phyloP scores from a whole-genome alignment of 1,140 invertebrate genomes.

The Drosophila ironensis region DNA sequence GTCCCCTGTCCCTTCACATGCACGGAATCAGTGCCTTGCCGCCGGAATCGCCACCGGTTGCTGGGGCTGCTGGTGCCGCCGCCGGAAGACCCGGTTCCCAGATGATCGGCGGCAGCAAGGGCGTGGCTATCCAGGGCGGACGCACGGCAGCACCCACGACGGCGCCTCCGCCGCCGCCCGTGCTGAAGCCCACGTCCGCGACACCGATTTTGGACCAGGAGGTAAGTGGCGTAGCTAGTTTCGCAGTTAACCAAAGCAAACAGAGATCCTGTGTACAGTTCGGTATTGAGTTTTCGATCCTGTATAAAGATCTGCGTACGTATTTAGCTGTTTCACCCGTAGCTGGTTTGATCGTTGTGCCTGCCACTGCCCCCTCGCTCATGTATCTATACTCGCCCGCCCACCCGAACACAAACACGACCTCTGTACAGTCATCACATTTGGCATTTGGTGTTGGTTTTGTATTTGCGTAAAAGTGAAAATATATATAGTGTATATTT shows the following conservation, averaged over 20 bases:
- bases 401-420: constrained; percentile 1
- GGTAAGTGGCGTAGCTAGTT: constrained; percentile 81
- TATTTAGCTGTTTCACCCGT: constrained; percentile 54
- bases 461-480: background rate
- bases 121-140: constrained; percentile 18
- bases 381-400: constrained; percentile 31
- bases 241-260: background rate
- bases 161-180: constrained; percentile 83
- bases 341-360: constrained; percentile 68
- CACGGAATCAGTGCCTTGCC: constrained; percentile 84
- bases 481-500: constrained; percentile 2
- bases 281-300: constrained; percentile 14
- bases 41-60: constrained; percentile 82
- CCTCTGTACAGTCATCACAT: constrained; percentile 29
- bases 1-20: constrained; percentile 85
- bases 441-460: constrained; percentile 49
- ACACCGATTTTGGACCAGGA: constrained; percentile 86
- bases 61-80: constrained; percentile 12
- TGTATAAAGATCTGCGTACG: constrained; percentile 41
- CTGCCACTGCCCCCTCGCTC: constrained; percentile 51
- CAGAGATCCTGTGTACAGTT: constrained; percentile 30
- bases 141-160: constrained; percentile 80
- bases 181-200: constrained; percentile 82
- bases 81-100: constrained; percentile 49
- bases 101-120: constrained; percentile 41